phyloP scores from a whole-genome alignment of 2,888 invertebrate species.

The Pyrochroa serraticornis region DNA sequence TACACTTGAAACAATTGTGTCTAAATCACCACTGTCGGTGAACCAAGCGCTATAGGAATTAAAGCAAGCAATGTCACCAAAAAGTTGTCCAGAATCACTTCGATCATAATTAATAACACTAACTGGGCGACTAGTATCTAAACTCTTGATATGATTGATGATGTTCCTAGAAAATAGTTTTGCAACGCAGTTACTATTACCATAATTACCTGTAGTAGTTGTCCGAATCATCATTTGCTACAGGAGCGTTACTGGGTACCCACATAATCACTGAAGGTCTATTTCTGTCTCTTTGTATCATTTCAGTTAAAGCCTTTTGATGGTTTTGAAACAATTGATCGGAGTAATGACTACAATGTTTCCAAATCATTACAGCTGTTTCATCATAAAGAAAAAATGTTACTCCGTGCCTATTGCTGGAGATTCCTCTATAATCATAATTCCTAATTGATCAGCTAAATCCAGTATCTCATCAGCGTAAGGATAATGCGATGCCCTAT shows the following conservation, averaged over 20 bases:
- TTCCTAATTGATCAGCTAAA: constrained; percentile 87
- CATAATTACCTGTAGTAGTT: constrained; percentile 77
- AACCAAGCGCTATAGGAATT: constrained; percentile 98
- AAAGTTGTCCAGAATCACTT: constrained; percentile 70
- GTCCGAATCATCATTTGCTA: constrained; percentile 72
- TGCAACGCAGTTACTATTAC: constrained; percentile 1
- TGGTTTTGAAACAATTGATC: constrained; percentile 76
- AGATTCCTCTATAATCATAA: constrained; percentile 93
- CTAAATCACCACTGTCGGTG: constrained; percentile 76
- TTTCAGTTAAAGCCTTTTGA: constrained; percentile 81
- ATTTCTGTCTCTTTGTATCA: constrained; percentile 91
- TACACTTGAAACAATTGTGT: constrained; percentile 76
- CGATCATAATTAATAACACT: constrained; percentile 77
- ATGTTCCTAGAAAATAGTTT: constrained; percentile 57
- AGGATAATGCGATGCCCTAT: constrained; percentile 96
- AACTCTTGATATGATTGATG: constrained; percentile 72
- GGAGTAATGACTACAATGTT: constrained; percentile 67
- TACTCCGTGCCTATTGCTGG: constrained; percentile 82
- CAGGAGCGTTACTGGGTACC: constrained; percentile 96
- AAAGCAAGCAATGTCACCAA: constrained; percentile 88
- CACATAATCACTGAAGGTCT: constrained; percentile 96
- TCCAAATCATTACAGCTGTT: too few relatives aligned
- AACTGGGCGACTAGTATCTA: constrained; percentile 83
- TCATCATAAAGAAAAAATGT: not conserved
- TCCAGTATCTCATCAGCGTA: constrained; percentile 97